Base-by-base conservation (phyloP, 2,113 vertebrate genomes). In the Oophaga pumilio region DNA sequence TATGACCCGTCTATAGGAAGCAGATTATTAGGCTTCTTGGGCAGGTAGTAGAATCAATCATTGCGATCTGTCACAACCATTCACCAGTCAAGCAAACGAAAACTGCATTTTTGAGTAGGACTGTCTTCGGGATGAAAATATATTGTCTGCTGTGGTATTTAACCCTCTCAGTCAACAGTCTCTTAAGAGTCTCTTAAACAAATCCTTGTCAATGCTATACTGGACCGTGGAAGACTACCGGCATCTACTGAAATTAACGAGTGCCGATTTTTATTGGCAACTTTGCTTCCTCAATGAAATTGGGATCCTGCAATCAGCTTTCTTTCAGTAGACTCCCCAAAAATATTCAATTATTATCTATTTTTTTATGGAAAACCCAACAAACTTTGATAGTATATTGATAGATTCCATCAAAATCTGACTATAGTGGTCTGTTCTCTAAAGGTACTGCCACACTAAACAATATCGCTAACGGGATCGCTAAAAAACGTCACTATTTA, bases 41-140 rank as follows among this genome's bases (percentile, higher is more conserved):
- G 81, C 81, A 83, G 43, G 64, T 68, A 83, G 62, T 83, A n/a
- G 81, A 83, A 83, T 83, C 81, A 83, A 83, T 83, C 81, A 68
- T 66, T 83, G 64, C 49, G 62, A 68, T 83, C 81, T 83, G 81
- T 69, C 81, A 83, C 62, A 83, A 83, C 64, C 81, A 53, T 83
- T 83, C 81, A 68, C 62, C 64, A 69, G 81, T 83, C 81, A 83
- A 50, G 81, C 81, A 83, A 68, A 83, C n/a, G 81, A 83, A 83
- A 83, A 69, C 62, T 83, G 81, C 81, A 83, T 83, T 83, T 83
- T 49, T 69, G 22, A 26, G 13, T 22, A 68, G 43, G 43, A 49
- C 81, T 83, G 53, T 43, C 22, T 82, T 50, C 13, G 14, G 49
- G 80, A 68, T 68, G 43, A 43, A 83, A 53, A 68, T 53, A 52